Evolutionary conservation across 2,113 vertebrate species (phyloP).

Genomic region (Lepus europaeus): DNA sequence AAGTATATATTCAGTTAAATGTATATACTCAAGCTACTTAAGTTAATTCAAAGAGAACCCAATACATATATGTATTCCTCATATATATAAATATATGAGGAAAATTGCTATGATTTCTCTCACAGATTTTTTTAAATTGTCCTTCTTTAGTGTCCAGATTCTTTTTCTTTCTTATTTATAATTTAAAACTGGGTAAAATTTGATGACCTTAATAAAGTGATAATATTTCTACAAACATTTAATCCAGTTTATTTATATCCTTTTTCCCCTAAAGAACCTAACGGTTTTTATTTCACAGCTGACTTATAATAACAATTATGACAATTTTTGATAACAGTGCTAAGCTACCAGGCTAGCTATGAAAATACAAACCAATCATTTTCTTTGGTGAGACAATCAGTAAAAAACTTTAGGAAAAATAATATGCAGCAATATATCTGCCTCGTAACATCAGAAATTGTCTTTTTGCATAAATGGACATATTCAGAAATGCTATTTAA

Average conservation of each 20-base stretch:
- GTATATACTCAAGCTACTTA: not conserved
- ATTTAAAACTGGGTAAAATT: not conserved
- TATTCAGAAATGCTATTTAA: not conserved
- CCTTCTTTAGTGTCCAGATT: not conserved
- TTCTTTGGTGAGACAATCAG: not conserved
- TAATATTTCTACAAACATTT: not conserved
- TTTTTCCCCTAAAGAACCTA: not conserved
- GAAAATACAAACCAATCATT: not conserved
- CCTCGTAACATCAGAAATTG: not conserved
- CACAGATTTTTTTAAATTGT: not conserved
- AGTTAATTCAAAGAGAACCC: not conserved
- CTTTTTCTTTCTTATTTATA: not conserved
- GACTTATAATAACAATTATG: not conserved
- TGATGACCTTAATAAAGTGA: not conserved
- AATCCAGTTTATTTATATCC: not conserved
- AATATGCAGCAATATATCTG: not conserved
- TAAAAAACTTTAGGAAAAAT: not conserved
- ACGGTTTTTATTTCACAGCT: not conserved
- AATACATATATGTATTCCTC: no score
- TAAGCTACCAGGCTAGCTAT: not conserved
- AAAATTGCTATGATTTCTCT: not conserved
- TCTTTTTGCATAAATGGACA: not conserved
- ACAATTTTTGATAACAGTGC: not conserved
- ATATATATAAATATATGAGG: not conserved
- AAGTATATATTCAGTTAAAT: conserved; percentile 6